Conservation (phyloP, 92 coral and sea anemone genomes). For the Zoanthus solanderi region DNA sequence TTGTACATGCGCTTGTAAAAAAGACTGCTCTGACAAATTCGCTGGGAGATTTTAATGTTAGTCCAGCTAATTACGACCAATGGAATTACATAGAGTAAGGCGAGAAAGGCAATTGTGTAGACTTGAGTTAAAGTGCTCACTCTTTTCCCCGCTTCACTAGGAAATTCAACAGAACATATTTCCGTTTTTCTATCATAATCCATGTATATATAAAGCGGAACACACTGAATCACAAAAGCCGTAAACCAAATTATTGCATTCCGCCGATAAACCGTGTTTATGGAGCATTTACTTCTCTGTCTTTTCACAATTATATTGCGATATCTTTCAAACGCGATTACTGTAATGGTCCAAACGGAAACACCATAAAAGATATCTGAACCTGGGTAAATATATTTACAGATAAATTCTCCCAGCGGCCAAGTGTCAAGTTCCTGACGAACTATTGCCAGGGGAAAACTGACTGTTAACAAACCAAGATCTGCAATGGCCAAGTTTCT, state of each 20-base stretch:
- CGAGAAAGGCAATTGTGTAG: slow-evolving; percentile 18
- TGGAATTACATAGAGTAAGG: slow-evolving; percentile 29
- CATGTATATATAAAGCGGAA: slow-evolving; percentile 25
- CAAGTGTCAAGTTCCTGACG: slow-evolving; percentile 20
- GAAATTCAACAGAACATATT: neutral
- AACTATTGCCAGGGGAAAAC: slow-evolving; percentile 12
- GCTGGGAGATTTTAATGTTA: slow-evolving; percentile 19
- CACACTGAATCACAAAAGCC: slow-evolving; percentile 6
- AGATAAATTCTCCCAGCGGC: slow-evolving; percentile 28
- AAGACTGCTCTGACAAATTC: slow-evolving; percentile 17
- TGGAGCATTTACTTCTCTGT: slow-evolving; percentile 9
- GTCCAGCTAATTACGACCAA: slow-evolving; percentile 24
- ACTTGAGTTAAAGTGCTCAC: slow-evolving; percentile 7
- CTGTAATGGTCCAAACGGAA: slow-evolving; percentile 34
- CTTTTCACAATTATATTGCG: slow-evolving; percentile 5
- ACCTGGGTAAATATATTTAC: slow-evolving; percentile 31
- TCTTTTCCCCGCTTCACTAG: neutral
- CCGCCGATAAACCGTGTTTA: neutral
- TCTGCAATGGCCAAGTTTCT: slow-evolving; percentile 47
- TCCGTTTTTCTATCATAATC: neutral
- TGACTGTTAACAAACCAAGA: slow-evolving; percentile 18
- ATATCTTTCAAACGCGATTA: slow-evolving; percentile 34
- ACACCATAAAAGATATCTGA: slow-evolving; percentile 36
- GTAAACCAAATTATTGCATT: slow-evolving; percentile 14
- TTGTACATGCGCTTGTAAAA: slow-evolving; percentile 23